Evolutionary conservation across 2,797 vertebrate genomes (phyloP), one percentile per base, ranked within the genome.

Genomic region (Hirundo rustica): DNA sequence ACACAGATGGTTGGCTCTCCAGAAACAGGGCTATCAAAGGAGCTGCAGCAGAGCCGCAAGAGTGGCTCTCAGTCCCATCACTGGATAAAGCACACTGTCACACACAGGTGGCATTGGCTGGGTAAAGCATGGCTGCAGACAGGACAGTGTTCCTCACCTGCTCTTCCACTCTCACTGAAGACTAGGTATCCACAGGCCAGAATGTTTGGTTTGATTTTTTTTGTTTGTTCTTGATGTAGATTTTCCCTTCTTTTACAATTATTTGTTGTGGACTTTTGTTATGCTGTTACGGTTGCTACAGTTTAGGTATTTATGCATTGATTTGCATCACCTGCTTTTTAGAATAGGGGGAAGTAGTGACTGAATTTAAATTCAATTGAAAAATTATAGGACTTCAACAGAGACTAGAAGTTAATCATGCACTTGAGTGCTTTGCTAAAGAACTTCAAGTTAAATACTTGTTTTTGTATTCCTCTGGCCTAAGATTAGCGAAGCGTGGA

Each of bases 221-320:
- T 70, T 45, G 7, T 67, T 58, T 38, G 36, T 92, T 68, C 38
- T 30, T 36, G 36, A 54, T 85, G 19, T 77, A 89, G 50, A 40
- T 94, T 95, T 77, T 85, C 25, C 38, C 50, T 88, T 90, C 26
- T 85, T 80, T 86, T 68, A 18, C 68, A 71, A 78, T 85, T 75
- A 79, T 89, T 89, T 88, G 20, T 85, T 89, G 30, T 64, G 51
- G 36, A 88, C 80, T 80, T 89, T 91, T 74, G 16, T 87, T 66
- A 91, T 81, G 57, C 38, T 94, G 2, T 92, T 84, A 71, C 80
- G 55, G 48, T 97, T 70, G 60, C 78, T 87, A 80, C 73, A 72
- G 75, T 76, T 73, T 72, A 94, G 60, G 25, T 89, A 78, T 89
- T 96, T 92, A 34, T 64, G 45, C 68, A 89, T 93, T 83, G n/a